Evolutionary conservation across 2,797 vertebrate genomes (phyloP), one percentile per base, ranked within the genome.

Genomic region (Notoglanidium macrostoma): DNA sequence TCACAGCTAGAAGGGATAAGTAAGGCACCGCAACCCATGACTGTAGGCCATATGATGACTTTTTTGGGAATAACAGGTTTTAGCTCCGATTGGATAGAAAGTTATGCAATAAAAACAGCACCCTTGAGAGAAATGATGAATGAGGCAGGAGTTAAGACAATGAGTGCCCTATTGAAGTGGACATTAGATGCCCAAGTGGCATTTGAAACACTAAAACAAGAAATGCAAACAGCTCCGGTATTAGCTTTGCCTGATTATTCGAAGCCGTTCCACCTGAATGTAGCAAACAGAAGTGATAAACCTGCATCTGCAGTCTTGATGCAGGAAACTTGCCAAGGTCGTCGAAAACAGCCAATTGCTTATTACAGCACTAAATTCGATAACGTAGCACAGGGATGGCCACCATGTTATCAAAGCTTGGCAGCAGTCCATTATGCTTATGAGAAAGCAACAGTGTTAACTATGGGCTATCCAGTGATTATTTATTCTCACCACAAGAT

Each of bases 51-150:
- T 1, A 77, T 88, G 82, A 51, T 85, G 46, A 78, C 86, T 1
- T 87, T 85, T 67, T 54, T 85, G 35, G 82, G 87, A 4, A 88
- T 85, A 61, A 59, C 81, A 15, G 82, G 63, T 3, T 87, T 87
- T 46, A 85, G 81, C 29, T 65, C 72, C 40, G 87, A 87, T 3
- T 87, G 87, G 87, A 67, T 85, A 8, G 78, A 81, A 23, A 35
- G 63, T 12, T 67, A 67, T 67, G 63, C 63, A 3, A n/a, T 67
- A n/a, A 67, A 67, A 29, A 5, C n/a, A n/a, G 35, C 21, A 0
- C 35, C 79, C 21, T 26, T 44, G 1, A 44, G 55, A 63, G 14
- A 15, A 63, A 7, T 87, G 1, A 78, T 84, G 70, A 77, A 7
- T 55, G 54, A 55, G 14, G 12, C 68, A 70, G 29, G 21, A 4